Conservation (phyloP, 2,797 vertebrate genomes). For the Sebastes umbrosus region DNA sequence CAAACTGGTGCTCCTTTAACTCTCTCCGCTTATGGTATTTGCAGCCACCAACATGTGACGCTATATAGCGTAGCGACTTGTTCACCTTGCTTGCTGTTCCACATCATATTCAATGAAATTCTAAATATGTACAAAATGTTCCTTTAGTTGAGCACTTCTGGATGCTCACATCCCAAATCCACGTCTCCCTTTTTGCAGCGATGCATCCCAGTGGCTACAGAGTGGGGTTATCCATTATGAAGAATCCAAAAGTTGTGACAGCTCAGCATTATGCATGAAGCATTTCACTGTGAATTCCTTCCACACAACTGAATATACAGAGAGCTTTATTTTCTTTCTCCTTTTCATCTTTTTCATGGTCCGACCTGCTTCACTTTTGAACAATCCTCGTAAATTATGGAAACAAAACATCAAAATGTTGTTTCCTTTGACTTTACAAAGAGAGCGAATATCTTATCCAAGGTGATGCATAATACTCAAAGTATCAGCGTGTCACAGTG, state of each 20-base stretch:
- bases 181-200: background rate
- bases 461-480: conserved; percentile 4
- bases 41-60: background rate
- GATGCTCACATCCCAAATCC: conserved; percentile 5
- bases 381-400: background rate
- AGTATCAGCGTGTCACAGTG: conserved; percentile 4
- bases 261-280: conserved; percentile 44
- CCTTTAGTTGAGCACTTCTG: background rate
- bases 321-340: conserved; percentile 1
- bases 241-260: conserved; percentile 33
- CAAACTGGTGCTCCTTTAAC: background rate
- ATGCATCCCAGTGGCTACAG: conserved; percentile 15
- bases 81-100: background rate
- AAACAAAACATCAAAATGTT: conserved; percentile 17
- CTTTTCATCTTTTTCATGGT: conserved; percentile 1
- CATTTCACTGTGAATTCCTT: conserved; percentile 33
- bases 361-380: background rate
- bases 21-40: background rate
- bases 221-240: conserved; percentile 37
- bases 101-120: background rate
- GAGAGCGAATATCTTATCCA: background rate
- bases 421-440: conserved; percentile 22
- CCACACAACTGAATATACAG: conserved; percentile 24
- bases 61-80: rapidly evolving
- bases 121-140: background rate